phyloP scores from a whole-genome alignment of 2,113 vertebrate species.

The Gila orcuttii region DNA sequence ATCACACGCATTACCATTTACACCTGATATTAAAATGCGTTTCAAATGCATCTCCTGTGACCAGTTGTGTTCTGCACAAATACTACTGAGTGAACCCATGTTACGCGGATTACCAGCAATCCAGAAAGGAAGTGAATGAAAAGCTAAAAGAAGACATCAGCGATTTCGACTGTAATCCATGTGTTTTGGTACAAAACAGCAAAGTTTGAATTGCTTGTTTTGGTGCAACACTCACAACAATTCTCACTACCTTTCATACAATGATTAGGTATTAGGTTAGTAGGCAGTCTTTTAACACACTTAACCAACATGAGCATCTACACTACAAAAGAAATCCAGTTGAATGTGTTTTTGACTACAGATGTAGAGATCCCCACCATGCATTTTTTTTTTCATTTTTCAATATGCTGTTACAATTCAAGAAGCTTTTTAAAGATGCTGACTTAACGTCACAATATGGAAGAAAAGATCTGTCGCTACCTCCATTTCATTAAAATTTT shows the following conservation, averaged over 20 bases:
- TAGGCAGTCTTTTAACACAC: too few species aligned
- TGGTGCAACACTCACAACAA: too few species aligned
- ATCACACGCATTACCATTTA: not conserved
- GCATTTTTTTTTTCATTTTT: not conserved
- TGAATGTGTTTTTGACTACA: not conserved
- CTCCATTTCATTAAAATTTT: not conserved
- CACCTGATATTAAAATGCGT: not conserved
- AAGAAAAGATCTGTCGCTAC: not conserved
- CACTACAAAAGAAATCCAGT: not conserved
- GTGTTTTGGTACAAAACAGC: too few species aligned
- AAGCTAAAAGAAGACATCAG: too few species aligned
- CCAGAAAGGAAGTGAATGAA: too few species aligned
- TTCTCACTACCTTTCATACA: too few species aligned
- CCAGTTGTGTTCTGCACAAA: not conserved
- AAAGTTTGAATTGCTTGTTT: too few species aligned
- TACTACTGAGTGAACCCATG: not conserved
- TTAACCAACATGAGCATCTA: too few species aligned
- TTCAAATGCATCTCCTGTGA: not conserved
- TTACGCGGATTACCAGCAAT: too few species aligned
- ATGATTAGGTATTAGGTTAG: too few species aligned
- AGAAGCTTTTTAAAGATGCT: too few species aligned
- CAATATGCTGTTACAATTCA: not conserved
- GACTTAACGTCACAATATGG: not conserved
- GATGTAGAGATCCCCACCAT: not conserved
- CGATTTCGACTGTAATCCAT: too few species aligned